Evolutionary conservation across 1,140 invertebrate species (phyloP).

Genomic region (Heliconius congener): DNA sequence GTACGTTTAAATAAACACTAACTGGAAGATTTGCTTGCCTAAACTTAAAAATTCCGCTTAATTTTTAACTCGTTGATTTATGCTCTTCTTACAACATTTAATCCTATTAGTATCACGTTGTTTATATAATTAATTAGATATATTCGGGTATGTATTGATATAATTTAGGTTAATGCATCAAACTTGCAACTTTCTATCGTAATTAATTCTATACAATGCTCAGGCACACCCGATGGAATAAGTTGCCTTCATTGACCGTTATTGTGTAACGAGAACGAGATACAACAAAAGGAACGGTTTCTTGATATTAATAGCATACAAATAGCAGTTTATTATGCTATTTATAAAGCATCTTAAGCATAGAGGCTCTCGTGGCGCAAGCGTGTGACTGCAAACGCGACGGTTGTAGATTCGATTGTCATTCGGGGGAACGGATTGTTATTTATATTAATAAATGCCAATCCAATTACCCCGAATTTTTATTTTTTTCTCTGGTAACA

Average conservation of each 20-base stretch:
- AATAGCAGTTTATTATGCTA: neutral
- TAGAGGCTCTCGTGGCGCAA: neutral
- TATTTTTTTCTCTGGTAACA: too few relatives aligned
- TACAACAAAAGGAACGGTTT: constrained; percentile 26
- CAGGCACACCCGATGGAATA: constrained; percentile 42
- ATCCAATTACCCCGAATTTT: too few relatives aligned
- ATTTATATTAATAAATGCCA: too few relatives aligned
- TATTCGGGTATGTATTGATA: neutral
- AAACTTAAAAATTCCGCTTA: neutral
- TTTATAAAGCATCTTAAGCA: neutral
- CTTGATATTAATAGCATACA: constrained; percentile 10
- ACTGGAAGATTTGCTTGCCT: neutral
- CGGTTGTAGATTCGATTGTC: too few relatives aligned
- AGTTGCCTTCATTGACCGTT: constrained; percentile 41
- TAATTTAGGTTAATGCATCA: constrained; percentile 37
- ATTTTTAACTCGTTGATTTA: neutral
- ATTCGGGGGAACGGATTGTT: too few relatives aligned
- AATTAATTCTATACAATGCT: constrained; percentile 45
- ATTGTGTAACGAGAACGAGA: constrained; percentile 42
- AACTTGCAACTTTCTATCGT: constrained; percentile 43
- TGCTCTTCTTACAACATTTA: neutral
- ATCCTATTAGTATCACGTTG: neutral
- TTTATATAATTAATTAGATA: neutral
- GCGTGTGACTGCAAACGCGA: too few relatives aligned
- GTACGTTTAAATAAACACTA: neutral